Conservation (phyloP, 2,888 invertebrate genomes). For the Yponomeuta plumbellus region DNA sequence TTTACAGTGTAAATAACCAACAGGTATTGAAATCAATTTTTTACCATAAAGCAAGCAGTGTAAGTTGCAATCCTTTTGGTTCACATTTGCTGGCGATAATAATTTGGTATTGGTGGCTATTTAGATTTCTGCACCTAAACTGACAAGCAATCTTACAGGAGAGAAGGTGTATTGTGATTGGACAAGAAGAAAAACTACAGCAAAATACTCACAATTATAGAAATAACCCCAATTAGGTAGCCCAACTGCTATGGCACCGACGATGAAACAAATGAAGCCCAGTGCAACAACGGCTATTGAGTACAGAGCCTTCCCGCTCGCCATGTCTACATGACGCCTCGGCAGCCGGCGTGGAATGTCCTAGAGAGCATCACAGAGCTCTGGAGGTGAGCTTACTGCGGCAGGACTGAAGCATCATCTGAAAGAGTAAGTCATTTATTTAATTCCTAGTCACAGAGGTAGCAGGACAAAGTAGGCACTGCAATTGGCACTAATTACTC, state of each 20-base stretch:
- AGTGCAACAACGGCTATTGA: conserved; percentile 81
- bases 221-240: conserved; percentile 93
- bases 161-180: no score
- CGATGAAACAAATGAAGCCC: conserved; percentile 86
- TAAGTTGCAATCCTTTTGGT: no score
- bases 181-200: no score
- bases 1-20: no score
- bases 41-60: no score
- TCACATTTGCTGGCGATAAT: no score
- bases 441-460: background rate
- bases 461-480: no score
- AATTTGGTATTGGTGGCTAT: no score
- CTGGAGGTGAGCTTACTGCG: background rate
- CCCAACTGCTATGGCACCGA: conserved; percentile 89
- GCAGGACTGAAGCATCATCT: background rate
- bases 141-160: no score
- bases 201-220: conserved; percentile 77
- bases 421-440: background rate
- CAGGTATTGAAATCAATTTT: no score
- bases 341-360: conserved; percentile 29
- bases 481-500: no score
- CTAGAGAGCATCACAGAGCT: conserved; percentile 10
- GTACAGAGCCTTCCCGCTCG: conserved; percentile 80
- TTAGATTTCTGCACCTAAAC: no score
- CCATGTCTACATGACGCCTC: conserved; percentile 76